These are phyloP conservation scores for Campaea margaritaria DNA, from an alignment of 2,888 invertebrate species.

Conservation along the genomic window DNA sequence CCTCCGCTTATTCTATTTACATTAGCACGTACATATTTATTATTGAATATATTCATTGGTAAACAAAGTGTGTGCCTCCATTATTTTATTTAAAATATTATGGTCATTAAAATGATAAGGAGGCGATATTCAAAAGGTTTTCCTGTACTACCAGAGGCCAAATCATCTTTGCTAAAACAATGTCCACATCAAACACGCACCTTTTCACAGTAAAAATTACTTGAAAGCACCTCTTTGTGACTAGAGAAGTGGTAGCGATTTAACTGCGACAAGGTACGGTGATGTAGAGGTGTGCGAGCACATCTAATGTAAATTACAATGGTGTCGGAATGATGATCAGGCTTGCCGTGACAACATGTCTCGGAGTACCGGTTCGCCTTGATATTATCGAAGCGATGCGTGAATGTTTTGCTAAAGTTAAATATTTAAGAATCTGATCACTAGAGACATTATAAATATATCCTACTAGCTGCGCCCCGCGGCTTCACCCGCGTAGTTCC, in stretches of 20 bases:
- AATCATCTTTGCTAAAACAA: constrained; percentile 17
- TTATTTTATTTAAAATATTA: constrained; percentile 8
- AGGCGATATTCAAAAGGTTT: constrained; percentile 24
- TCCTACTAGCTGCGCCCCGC: too few relatives aligned
- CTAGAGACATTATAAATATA: background rate
- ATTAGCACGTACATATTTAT: too few relatives aligned
- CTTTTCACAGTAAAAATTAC: constrained; percentile 6
- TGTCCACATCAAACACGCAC: background rate
- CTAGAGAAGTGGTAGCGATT: background rate
- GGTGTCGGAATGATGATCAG: constrained; percentile 30
- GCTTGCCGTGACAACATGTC: constrained; percentile 38
- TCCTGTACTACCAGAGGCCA: constrained; percentile 24
- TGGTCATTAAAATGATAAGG: constrained; percentile 22
- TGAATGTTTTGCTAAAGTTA: constrained; percentile 22
- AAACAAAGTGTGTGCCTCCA: constrained; percentile 1
- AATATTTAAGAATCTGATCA: background rate
- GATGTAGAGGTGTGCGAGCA: constrained; percentile 1
- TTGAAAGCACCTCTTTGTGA: background rate
- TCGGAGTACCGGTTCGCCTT: constrained; percentile 35
- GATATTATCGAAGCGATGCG: constrained; percentile 33
- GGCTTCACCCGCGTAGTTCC: too few relatives aligned
- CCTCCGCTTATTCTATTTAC: too few relatives aligned
- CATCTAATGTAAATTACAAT: constrained; percentile 27
- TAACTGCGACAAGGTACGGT: constrained; percentile 17
- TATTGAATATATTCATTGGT: too few relatives aligned